Percentiles rank a stretch among this genome's conserved stretches.
These are phyloP conservation scores for Oscheius onirici DNA, from an alignment of 2,888 invertebrate genomes.

Conservation along the genomic window DNA sequence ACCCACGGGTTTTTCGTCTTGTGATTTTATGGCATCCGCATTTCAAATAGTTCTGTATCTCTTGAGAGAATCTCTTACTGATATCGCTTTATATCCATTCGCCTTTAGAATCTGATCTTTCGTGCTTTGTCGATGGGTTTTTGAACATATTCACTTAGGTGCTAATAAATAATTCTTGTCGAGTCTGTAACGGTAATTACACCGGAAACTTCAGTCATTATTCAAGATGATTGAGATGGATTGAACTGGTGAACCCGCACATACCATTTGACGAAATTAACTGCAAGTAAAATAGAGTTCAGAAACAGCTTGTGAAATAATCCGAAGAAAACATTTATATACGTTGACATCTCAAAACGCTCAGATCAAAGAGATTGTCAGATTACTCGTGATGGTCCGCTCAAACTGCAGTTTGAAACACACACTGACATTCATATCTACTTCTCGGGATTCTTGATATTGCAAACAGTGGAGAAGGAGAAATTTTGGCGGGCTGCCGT, in stretches of 20 bases:
- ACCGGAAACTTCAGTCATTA: not conserved
- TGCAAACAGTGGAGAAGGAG: slow-evolving; percentile 4
- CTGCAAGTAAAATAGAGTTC: no score
- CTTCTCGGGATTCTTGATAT: slow-evolving; percentile 17
- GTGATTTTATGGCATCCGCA: slow-evolving; percentile 18
- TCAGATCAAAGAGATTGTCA: slow-evolving; percentile 11
- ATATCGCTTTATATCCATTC: not conserved
- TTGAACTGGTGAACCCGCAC: no score
- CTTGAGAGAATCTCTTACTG: not conserved
- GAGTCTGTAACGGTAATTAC: not conserved
- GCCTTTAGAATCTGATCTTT: not conserved
- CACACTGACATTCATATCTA: slow-evolving; percentile 23
- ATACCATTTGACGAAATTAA: no score
- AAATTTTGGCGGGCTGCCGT: slow-evolving; percentile 10
- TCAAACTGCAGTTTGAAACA: slow-evolving; percentile 26
- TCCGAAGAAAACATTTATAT: no score
- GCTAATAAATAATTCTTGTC: slow-evolving; percentile 19
- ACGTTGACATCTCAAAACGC: no score
- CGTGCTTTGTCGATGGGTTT: not conserved
- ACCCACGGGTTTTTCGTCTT: slow-evolving; percentile 20
- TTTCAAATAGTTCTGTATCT: slow-evolving; percentile 8
- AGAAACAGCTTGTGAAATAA: not conserved
- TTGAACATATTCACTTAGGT: slow-evolving; percentile 7
- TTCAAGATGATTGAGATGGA: no score
- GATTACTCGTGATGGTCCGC: slow-evolving; percentile 16